Evolutionary conservation across 2,797 vertebrate genomes (phyloP).

Genomic region (Lithobates sylvaticus): DNA sequence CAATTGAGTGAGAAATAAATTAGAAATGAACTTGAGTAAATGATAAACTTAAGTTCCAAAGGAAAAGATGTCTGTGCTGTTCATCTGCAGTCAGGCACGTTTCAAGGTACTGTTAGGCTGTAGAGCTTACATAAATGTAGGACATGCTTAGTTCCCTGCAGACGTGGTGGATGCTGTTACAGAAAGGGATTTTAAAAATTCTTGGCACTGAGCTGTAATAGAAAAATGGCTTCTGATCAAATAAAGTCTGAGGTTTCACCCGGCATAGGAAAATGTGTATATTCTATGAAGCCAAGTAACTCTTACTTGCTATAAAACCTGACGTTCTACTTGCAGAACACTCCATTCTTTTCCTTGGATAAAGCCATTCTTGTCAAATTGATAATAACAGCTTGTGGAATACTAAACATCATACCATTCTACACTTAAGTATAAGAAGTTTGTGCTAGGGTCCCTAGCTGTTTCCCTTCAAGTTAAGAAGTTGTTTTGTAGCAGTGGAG

Average conservation of each 20-base stretch:
- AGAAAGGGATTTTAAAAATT: constrained; percentile 32
- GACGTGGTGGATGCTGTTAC: constrained; percentile 47
- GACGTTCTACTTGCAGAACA: constrained; percentile 32
- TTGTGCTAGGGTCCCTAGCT: neutral
- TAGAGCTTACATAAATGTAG: constrained; percentile 33
- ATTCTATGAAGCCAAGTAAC: constrained; percentile 41
- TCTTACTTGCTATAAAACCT: constrained; percentile 21
- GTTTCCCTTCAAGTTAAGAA: neutral
- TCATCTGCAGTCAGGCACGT: constrained; percentile 1
- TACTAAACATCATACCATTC: neutral
- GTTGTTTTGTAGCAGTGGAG: neutral
- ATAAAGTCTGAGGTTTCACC: constrained; percentile 41
- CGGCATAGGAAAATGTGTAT: constrained; percentile 41
- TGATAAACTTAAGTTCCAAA: neutral
- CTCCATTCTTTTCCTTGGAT: constrained; percentile 35
- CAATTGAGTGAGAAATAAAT: neutral
- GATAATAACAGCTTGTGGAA: constrained; percentile 22
- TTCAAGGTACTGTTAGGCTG: constrained; percentile 39
- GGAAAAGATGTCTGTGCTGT: neutral
- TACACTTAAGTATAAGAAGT: neutral
- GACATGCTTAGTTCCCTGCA: constrained; percentile 26
- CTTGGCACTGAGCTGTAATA: constrained; percentile 37
- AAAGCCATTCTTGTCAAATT: constrained; percentile 11
- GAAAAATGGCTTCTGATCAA: constrained; percentile 43
- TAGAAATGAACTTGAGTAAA: neutral